Percentiles rank a stretch among this genome's conserved stretches.
phyloP scores from a whole-genome alignment of 2,797 vertebrate genomes.

The Salmo trutta region DNA sequence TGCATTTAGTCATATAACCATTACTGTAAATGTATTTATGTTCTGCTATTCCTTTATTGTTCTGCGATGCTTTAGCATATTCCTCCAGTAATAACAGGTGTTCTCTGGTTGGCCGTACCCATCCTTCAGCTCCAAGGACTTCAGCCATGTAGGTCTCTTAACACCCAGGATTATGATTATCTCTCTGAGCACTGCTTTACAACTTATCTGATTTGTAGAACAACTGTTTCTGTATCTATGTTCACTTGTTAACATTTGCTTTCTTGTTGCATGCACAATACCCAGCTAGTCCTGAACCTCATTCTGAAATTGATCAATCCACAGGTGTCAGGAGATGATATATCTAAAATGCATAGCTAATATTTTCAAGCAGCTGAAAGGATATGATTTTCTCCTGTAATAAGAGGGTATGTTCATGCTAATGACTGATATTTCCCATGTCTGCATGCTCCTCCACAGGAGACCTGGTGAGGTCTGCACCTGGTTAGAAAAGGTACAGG shows the following conservation, averaged over 20 bases:
- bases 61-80: not conserved
- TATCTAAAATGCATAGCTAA: not conserved
- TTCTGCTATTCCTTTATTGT: not conserved
- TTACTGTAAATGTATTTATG: not conserved
- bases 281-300: not conserved
- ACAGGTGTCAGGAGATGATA: not conserved
- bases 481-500: not conserved
- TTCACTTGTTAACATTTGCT: not conserved
- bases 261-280: not conserved
- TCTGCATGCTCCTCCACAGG: too few species aligned
- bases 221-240: not conserved
- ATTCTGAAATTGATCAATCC: not conserved
- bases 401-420: not conserved
- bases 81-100: not conserved
- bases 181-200: not conserved
- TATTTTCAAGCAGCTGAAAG: not conserved
- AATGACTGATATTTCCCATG: not conserved
- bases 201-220: not conserved
- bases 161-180: not conserved
- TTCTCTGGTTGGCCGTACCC: not conserved
- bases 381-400: not conserved
- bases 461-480: not conserved
- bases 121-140: not conserved
- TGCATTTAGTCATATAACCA: not conserved
- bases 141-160: not conserved